A percentile compares a stretch with the other conserved stretches of the same genome.
These are phyloP conservation scores for Empidonax alnorum DNA, from an alignment of 2,113 vertebrate species.

Conservation along the genomic window DNA sequence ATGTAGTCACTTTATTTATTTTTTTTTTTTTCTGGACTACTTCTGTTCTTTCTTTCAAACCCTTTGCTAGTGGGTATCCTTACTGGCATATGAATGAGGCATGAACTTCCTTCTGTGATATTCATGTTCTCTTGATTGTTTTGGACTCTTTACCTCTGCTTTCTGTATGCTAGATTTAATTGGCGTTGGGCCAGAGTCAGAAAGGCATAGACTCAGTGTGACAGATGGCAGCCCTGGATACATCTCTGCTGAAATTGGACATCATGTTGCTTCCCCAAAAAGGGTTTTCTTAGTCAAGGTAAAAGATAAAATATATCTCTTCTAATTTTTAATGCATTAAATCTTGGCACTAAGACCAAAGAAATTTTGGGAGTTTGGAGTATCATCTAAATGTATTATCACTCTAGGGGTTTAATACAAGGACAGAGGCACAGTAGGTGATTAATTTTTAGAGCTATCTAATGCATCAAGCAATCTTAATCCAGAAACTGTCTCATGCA, in stretches of 20 bases:
- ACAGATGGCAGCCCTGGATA: not conserved
- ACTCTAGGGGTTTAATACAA: not conserved
- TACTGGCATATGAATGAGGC: not conserved
- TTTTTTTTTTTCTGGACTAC: not conserved
- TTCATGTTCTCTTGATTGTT: not conserved
- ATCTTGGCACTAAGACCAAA: not conserved
- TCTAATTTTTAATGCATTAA: not conserved
- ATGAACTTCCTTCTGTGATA: not conserved
- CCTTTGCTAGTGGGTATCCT: not conserved
- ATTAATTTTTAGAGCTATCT: not conserved
- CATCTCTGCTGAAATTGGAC: not conserved
- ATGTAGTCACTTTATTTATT: not conserved
- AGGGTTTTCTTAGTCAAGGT: not conserved
- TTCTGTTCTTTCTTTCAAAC: not conserved
- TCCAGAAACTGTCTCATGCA: not conserved
- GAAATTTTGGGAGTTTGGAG: not conserved
- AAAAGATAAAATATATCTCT: not conserved
- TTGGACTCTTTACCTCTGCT: not conserved
- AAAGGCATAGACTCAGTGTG: not conserved
- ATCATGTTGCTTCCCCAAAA: not conserved
- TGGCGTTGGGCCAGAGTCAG: not conserved
- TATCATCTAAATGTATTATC: not conserved
- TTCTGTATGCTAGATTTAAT: not conserved
- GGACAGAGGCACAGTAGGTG: not conserved
- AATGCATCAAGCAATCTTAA: not conserved